Percentiles rank a stretch among this genome's conserved stretches.
These are phyloP conservation scores for Atlantisia rogersi DNA, from an alignment of 2,113 vertebrate genomes.

Conservation along the genomic window DNA sequence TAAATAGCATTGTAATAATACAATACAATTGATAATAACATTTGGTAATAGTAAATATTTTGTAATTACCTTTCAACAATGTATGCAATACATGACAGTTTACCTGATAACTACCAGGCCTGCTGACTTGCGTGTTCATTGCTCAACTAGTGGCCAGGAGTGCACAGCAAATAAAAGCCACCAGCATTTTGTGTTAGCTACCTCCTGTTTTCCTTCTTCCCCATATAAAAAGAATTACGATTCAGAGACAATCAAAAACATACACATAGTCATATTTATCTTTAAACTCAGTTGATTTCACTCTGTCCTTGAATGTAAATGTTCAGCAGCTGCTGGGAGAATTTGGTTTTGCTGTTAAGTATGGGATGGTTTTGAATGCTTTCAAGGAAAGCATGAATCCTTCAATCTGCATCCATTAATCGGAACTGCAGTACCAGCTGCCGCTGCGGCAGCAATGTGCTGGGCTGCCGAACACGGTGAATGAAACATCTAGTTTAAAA, in stretches of 20 bases:
- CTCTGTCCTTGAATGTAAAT: background rate
- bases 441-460: background rate
- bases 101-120: background rate
- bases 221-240: background rate
- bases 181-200: background rate
- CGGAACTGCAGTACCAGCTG: background rate
- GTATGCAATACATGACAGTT: background rate
- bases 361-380: background rate
- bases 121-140: background rate
- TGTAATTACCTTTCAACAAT: background rate
- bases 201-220: background rate
- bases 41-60: background rate
- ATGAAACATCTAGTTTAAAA: background rate
- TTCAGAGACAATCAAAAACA: background rate
- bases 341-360: background rate
- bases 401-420: background rate
- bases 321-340: background rate
- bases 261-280: background rate
- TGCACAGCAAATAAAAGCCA: background rate
- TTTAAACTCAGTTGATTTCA: background rate
- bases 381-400: background rate
- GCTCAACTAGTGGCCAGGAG: background rate
- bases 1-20: background rate
- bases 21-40: background rate
- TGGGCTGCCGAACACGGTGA: background rate